Evolutionary conservation across 2,797 vertebrate genomes (phyloP).

Genomic region (Tachyglossus aculeatus): DNA sequence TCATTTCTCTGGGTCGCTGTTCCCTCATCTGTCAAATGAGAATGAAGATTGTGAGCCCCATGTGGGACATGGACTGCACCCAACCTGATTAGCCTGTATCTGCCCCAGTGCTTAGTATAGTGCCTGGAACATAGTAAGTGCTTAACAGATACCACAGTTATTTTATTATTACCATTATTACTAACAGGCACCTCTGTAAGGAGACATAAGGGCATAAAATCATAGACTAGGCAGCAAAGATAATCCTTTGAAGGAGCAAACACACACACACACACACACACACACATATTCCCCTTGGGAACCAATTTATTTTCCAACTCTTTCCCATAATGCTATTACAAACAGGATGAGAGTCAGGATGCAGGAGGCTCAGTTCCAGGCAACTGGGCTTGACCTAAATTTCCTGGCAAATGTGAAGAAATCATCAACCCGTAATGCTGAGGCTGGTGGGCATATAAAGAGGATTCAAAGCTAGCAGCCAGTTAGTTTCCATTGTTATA

Average conservation of each 20-base stretch:
- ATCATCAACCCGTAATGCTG: slow-evolving; percentile 51
- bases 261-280: not conserved
- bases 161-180: too few relatives aligned
- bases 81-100: too few relatives aligned
- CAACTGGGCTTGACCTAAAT: slow-evolving; percentile 67
- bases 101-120: too few relatives aligned
- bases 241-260: too few relatives aligned
- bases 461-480: not conserved
- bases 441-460: slow-evolving; percentile 19
- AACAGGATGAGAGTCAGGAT: slow-evolving; percentile 79
- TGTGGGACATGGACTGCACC: too few relatives aligned
- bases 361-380: slow-evolving; percentile 57
- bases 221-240: not conserved
- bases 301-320: slow-evolving; percentile 28
- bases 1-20: too few relatives aligned
- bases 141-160: too few relatives aligned
- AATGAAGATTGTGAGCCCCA: too few relatives aligned
- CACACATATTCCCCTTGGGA: slow-evolving; percentile 23
- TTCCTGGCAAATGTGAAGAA: slow-evolving; percentile 67
- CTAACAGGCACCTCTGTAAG: too few relatives aligned
- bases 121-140: too few relatives aligned
- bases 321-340: slow-evolving; percentile 48
- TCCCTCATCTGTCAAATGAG: too few relatives aligned
- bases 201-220: not conserved
- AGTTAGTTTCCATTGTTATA: slow-evolving; percentile 53